Evolutionary conservation across 2,888 invertebrate species (phyloP).

Genomic region (Hedya salicella): DNA sequence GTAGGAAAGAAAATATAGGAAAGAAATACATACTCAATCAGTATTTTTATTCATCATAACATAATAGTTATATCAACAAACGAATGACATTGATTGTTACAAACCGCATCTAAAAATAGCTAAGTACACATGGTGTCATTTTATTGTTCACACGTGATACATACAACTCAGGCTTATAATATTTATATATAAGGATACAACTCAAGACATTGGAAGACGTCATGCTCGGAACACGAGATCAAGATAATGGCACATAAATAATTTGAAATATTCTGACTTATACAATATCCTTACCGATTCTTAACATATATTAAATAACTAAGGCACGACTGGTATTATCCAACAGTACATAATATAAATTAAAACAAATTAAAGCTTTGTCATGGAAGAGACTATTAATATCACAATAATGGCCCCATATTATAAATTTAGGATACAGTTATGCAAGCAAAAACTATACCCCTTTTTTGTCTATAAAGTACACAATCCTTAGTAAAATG

Average conservation of each 20-base stretch:
- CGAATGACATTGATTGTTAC: constrained; percentile 23
- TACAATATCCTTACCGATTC: constrained; percentile 34
- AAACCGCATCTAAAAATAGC: constrained; percentile 31
- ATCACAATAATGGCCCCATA: constrained; percentile 67
- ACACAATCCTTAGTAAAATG: too few relatives aligned
- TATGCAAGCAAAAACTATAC: too few relatives aligned
- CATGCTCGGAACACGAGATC: constrained; percentile 76
- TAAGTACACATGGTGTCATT: constrained; percentile 15
- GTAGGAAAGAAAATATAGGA: neutral
- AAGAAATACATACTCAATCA: constrained; percentile 1
- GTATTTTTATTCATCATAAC: constrained; percentile 27
- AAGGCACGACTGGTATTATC: constrained; percentile 58
- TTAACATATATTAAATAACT: constrained; percentile 46
- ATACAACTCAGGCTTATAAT: neutral
- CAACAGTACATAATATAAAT: constrained; percentile 55
- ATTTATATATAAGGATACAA: constrained; percentile 4
- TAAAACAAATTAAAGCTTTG: constrained; percentile 83
- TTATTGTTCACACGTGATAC: neutral
- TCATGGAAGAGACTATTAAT: constrained; percentile 78
- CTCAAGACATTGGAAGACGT: constrained; percentile 53
- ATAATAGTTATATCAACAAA: constrained; percentile 29
- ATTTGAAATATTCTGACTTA: constrained; percentile 50
- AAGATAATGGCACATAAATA: constrained; percentile 72
- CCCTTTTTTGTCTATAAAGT: too few relatives aligned
- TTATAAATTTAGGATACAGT: neutral